Evolutionary conservation across 2,113 vertebrate species (phyloP).

Genomic region (Junco hyemalis): DNA sequence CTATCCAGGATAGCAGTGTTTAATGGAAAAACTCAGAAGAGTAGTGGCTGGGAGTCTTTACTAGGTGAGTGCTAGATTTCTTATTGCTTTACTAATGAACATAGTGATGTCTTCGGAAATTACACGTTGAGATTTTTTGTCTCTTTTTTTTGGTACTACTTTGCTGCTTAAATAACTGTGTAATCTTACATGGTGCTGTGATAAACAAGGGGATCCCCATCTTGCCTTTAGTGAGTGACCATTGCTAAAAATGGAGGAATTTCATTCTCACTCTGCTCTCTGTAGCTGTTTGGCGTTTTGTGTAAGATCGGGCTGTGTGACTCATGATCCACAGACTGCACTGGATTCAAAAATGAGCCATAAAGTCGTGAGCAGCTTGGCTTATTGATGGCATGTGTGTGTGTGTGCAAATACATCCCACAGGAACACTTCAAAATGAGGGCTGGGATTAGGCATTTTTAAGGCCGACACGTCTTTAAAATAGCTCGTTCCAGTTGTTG

Average conservation of each 20-base stretch:
- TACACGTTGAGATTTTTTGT: neutral
- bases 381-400: neutral
- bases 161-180: neutral
- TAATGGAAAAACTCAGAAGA: neutral
- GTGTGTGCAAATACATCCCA: neutral
- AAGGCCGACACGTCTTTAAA: neutral
- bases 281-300: neutral
- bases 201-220: neutral
- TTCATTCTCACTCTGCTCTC: neutral
- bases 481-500: neutral
- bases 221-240: neutral
- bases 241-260: neutral
- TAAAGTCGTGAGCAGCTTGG: neutral
- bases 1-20: neutral
- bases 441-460: neutral
- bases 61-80: neutral
- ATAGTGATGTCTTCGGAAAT: neutral
- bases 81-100: neutral
- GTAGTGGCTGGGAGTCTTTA: neutral
- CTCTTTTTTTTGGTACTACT: neutral
- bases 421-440: neutral
- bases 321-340: neutral
- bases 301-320: neutral
- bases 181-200: fast-evolving
- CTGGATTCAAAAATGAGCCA: neutral